These are phyloP conservation scores for Vesta saturnalis DNA, from an alignment of 2,888 invertebrate species.

Conservation along the genomic window DNA sequence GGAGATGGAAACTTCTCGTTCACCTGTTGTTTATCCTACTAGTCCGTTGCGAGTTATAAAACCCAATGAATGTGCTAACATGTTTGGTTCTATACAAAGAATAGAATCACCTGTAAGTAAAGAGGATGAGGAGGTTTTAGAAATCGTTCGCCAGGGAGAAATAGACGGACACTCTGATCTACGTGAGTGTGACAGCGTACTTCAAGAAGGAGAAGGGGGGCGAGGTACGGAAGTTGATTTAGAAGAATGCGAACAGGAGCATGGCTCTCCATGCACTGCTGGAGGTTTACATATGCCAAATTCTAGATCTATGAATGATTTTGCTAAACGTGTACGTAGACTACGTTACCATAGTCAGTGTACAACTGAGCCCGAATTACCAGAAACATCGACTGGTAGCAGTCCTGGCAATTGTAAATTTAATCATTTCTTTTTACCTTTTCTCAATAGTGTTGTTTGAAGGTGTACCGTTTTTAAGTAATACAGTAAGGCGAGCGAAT, in stretches of 20 bases:
- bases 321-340: conserved; percentile 67
- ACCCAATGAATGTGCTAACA: conserved; percentile 57
- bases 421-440: neutral
- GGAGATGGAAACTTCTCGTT: conserved; percentile 14
- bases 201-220: conserved; percentile 51
- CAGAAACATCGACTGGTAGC: conserved; percentile 59
- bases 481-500: conserved; percentile 68
- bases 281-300: conserved; percentile 72
- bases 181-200: conserved; percentile 60
- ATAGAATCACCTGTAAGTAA: conserved; percentile 58
- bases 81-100: conserved; percentile 56
- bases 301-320: conserved; percentile 66
- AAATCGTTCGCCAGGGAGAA: conserved; percentile 63
- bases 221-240: conserved; percentile 49
- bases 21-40: conserved; percentile 45
- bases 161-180: conserved; percentile 42
- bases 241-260: conserved; percentile 62
- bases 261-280: conserved; percentile 66
- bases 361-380: conserved; percentile 61
- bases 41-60: conserved; percentile 55
- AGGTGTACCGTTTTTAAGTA: conserved; percentile 41
- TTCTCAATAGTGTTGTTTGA: neutral
- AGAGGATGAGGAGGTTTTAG: conserved; percentile 67
- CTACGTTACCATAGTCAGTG: conserved; percentile 73
- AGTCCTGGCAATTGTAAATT: conserved; percentile 61